Base-by-base conservation (phyloP, 2,113 vertebrate species). In the Eudyptes chrysolophus region DNA sequence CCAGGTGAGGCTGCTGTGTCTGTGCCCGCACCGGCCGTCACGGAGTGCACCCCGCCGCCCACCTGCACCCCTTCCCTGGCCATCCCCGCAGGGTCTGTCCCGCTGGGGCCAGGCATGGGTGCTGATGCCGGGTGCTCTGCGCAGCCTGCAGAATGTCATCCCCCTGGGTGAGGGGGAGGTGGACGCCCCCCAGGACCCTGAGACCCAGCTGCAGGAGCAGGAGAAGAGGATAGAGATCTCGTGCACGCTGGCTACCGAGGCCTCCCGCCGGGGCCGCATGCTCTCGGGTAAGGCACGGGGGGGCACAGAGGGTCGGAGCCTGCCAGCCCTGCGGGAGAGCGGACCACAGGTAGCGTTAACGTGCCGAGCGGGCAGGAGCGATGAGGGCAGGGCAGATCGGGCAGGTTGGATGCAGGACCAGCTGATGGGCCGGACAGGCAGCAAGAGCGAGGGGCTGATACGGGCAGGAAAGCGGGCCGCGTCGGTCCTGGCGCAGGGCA, bases 171-270 rank as follows among this genome's bases (percentile, higher is more conserved):
- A 99, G 38, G 99, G 99, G 44, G 99, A 99, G 27, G 97, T 98
- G 97, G 99, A 99, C 21, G 22, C 97, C 58, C 97, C 98, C 58
- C 97, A 97, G 93, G 99, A 98, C 97, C 98, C 99, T 1, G 99
- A 99, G 97, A 98, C 98, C 88, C 99, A 99, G 98, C 97, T 99
- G 62, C 99, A 99, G 95, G 99, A 99, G 96, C 99, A 99, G 96
- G 99, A 99, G 98, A 99, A 99, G 97, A 98, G 99, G 66, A 99
- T 99, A 29, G 99, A 99, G 98, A 99, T 99, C 96, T 99, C 99
- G 8, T 99, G 99, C 1, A 97, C 99, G 27, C 98, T 99, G 96
- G 99, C 99, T 34, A 98, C 99, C 3, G 99, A 99, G 97, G 99
- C 99, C 30, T 99, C 99, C 12, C 99, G 99, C 49, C 98, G 99